Conservation (phyloP, 2,797 vertebrate genomes). For the Schizothorax lantsangensis region DNA sequence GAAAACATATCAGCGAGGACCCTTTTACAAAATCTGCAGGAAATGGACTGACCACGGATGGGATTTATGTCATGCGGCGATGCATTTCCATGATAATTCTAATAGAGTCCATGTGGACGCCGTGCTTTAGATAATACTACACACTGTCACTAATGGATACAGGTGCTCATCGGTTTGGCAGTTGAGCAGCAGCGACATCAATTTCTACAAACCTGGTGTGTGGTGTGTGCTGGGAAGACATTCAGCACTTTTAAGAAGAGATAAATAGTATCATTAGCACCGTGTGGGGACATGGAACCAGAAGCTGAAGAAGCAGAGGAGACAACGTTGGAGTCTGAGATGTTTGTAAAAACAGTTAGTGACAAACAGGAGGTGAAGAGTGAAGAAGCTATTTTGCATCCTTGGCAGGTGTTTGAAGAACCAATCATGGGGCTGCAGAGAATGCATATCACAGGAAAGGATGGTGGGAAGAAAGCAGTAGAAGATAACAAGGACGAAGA, state of each 20-base stretch:
- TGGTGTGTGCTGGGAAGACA: conserved; percentile 49
- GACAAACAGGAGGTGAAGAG: conserved; percentile 42
- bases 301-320: conserved; percentile 61
- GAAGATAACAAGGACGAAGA: conserved; percentile 54
- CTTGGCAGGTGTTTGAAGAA: conserved; percentile 45
- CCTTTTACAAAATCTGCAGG: neutral
- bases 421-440: neutral
- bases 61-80: conserved; percentile 59
- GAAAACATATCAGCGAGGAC: neutral
- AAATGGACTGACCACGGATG: conserved; percentile 33
- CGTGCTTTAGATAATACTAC: conserved; percentile 61
- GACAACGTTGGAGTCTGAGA: conserved; percentile 32
- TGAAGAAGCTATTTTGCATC: conserved; percentile 38
- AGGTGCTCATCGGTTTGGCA: conserved; percentile 48
- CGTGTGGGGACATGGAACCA: conserved; percentile 73
- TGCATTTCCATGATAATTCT: conserved; percentile 64
- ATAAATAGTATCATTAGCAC: conserved; percentile 67
- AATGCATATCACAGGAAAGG: neutral
- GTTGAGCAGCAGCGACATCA: conserved; percentile 29
- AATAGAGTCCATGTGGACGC: conserved; percentile 58
- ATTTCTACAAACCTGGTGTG: conserved; percentile 20
- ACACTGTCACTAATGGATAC: conserved; percentile 53
- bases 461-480: neutral
- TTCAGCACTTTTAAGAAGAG: conserved; percentile 63
- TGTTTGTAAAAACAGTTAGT: neutral